Evolutionary conservation across 1,140 invertebrate species (phyloP).

Genomic region (Leucophenga varia): DNA sequence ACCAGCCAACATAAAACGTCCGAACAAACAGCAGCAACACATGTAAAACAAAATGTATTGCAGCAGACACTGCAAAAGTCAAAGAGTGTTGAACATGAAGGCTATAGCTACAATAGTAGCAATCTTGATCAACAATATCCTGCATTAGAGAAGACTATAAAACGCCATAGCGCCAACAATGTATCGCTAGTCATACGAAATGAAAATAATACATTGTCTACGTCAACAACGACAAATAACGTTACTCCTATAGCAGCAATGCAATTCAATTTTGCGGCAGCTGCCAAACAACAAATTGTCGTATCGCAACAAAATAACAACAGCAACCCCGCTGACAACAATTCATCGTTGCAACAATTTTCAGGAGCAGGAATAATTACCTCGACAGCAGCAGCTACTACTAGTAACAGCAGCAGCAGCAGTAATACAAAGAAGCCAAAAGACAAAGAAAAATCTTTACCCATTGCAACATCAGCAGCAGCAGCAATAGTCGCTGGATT

Average conservation of each 20-base stretch:
- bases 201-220: no score
- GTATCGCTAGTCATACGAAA: constrained; percentile 24
- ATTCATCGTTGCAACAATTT: no score
- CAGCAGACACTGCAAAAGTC: constrained; percentile 46
- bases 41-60: constrained; percentile 5
- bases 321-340: no score
- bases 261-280: constrained; percentile 39
- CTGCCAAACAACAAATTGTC: constrained; percentile 12
- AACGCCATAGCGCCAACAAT: constrained; percentile 47
- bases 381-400: no score
- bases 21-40: constrained; percentile 5
- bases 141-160: constrained; percentile 52
- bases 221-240: constrained; percentile 1
- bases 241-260: neutral
- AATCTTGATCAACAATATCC: constrained; percentile 53
- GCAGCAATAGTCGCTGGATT: no score
- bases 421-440: no score
- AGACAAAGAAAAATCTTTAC: no score
- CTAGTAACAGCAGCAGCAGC: no score
- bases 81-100: constrained; percentile 50
- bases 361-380: no score
- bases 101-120: constrained; percentile 44
- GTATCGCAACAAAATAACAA: constrained; percentile 39
- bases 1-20: constrained; percentile 14
- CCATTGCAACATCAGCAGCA: constrained; percentile 5